Evolutionary conservation across 2,888 invertebrate species (phyloP).

Genomic region (Ypsolopha sequella): DNA sequence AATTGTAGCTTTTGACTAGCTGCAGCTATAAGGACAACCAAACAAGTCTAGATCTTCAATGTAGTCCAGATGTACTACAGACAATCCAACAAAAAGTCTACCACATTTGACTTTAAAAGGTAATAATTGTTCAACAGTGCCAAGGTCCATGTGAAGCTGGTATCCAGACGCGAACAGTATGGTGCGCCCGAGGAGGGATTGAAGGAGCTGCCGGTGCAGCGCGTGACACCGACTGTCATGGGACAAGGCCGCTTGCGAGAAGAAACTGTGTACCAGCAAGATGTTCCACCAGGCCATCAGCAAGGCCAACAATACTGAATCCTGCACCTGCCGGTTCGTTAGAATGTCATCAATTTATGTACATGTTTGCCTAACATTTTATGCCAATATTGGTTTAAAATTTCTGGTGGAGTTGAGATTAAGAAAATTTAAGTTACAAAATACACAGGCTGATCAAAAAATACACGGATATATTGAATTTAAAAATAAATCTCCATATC

Average conservation of each 20-base stretch:
- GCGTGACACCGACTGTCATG: conserved; percentile 51
- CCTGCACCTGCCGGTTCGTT: conserved; percentile 28
- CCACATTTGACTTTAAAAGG: too few species aligned
- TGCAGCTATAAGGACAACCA: too few species aligned
- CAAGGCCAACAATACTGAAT: conserved; percentile 29
- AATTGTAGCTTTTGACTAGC: too few species aligned
- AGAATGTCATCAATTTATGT: background rate
- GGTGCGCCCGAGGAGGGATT: conserved; percentile 58
- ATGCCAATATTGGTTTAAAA: background rate
- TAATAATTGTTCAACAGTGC: conserved; percentile 28
- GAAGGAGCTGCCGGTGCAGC: conserved; percentile 44
- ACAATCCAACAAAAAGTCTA: too few species aligned
- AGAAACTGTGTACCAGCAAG: conserved; percentile 45
- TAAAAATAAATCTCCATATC: too few species aligned
- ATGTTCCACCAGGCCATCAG: conserved; percentile 37
- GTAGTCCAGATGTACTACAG: too few species aligned
- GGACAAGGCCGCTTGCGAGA: conserved; percentile 54
- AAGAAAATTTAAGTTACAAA: too few species aligned
- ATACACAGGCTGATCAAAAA: too few species aligned
- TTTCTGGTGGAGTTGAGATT: too few species aligned
- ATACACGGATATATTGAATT: too few species aligned
- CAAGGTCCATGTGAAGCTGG: conserved; percentile 61
- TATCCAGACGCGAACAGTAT: conserved; percentile 64
- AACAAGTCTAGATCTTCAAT: too few species aligned
- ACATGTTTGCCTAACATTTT: background rate